These are phyloP conservation scores for Machaerirhynchus nigripectus DNA, from an alignment of 2,113 vertebrate genomes.

Conservation along the genomic window DNA sequence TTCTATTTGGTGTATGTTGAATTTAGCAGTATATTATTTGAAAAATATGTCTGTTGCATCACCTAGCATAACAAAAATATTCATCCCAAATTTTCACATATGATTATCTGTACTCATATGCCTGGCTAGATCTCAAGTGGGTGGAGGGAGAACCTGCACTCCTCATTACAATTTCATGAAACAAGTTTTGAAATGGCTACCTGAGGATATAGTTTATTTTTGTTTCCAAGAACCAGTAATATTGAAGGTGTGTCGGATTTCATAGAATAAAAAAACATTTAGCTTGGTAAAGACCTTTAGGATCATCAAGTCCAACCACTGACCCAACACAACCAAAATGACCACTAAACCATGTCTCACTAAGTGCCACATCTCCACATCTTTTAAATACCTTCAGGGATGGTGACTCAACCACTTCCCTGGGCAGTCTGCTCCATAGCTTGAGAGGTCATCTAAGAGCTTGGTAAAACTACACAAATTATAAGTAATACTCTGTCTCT, in stretches of 20 bases:
- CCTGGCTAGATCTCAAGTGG: background rate
- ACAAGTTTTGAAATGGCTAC: background rate
- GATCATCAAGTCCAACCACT: background rate
- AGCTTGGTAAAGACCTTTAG: background rate
- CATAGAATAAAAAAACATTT: background rate
- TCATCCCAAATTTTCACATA: background rate
- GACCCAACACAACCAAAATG: background rate
- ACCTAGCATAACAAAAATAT: background rate
- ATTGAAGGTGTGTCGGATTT: background rate
- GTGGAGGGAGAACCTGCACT: background rate
- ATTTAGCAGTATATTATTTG: background rate
- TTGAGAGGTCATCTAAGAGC: background rate
- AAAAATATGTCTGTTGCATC: background rate
- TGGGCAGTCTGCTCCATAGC: background rate
- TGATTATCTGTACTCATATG: background rate
- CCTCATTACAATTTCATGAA: background rate
- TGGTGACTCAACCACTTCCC: background rate
- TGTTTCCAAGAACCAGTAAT: background rate
- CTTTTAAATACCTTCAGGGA: background rate
- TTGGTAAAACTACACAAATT: background rate
- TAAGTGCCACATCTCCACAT: background rate
- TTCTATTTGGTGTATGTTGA: background rate
- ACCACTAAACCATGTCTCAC: fast-evolving
- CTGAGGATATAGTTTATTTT: background rate
- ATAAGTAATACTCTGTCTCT: background rate